Evolutionary conservation across 2,888 invertebrate genomes (phyloP).

Genomic region (Drosophila lacicola): DNA sequence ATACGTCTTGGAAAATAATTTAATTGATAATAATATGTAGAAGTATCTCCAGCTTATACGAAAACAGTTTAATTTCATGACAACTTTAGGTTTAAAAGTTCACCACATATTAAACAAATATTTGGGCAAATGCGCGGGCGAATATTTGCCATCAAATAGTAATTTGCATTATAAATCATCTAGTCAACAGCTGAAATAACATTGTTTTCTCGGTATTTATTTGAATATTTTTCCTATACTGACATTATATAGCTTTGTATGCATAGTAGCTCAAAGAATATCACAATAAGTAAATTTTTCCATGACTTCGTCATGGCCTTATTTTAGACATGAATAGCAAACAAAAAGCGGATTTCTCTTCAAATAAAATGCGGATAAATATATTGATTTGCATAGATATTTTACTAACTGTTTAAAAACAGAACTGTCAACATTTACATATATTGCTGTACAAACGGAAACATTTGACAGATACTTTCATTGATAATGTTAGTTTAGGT

Average conservation of each 20-base stretch:
- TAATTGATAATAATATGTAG: too few species aligned
- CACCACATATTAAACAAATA: conserved; percentile 20
- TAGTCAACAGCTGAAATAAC: conserved; percentile 30
- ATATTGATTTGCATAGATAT: conserved; percentile 42
- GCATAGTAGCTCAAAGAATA: too few species aligned
- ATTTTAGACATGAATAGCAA: too few species aligned
- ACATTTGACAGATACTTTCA: conserved; percentile 3
- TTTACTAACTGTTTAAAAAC: conserved; percentile 19
- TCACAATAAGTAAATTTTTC: background rate
- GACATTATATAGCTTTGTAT: background rate
- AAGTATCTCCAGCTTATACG: too few species aligned
- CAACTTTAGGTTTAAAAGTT: background rate
- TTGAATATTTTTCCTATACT: background rate
- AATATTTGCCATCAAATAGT: conserved; percentile 11
- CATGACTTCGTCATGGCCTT: background rate
- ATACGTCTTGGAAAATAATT: too few species aligned
- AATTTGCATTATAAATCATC: conserved; percentile 30
- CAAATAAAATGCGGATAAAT: conserved; percentile 7
- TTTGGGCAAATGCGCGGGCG: conserved; percentile 15
- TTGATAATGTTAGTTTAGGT: conserved; percentile 38
- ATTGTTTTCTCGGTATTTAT: background rate
- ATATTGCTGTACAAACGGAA: conserved; percentile 3
- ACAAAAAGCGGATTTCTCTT: background rate
- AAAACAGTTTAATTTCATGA: background rate
- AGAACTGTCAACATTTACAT: conserved; percentile 19